Conservation (phyloP, 2,797 vertebrate genomes). For the Glyptemys insculpta region DNA sequence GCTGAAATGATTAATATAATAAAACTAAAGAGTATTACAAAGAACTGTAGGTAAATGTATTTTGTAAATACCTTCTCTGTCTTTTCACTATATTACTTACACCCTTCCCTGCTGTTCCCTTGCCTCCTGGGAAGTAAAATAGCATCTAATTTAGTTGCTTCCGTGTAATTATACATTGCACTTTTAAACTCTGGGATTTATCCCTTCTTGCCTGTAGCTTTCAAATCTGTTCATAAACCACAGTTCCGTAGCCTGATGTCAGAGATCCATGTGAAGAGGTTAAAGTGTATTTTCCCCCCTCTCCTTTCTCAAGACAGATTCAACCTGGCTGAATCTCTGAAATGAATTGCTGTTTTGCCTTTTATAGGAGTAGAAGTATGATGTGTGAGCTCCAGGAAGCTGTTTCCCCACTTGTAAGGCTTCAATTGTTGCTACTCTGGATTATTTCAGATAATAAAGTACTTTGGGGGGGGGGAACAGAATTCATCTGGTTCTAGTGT, state of each 20-base stretch:
- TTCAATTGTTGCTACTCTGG: not conserved
- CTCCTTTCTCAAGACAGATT: conserved; percentile 40
- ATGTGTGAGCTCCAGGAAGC: conserved; percentile 20
- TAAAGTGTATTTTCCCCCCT: not conserved
- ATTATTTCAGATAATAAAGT: conserved; percentile 14
- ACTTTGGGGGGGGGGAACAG: not conserved
- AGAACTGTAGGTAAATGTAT: not conserved
- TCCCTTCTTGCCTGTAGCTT: conserved; percentile 27
- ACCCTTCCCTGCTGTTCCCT: conserved; percentile 19
- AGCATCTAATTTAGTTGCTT: conserved; percentile 4
- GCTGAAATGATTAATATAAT: not conserved
- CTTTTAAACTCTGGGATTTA: conserved; percentile 49
- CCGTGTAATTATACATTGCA: not conserved
- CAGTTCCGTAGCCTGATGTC: conserved; percentile 46
- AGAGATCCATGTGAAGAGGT: conserved; percentile 29
- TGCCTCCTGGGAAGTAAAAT: conserved; percentile 37
- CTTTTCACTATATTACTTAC: conserved; percentile 6
- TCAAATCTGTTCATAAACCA: conserved; percentile 43
- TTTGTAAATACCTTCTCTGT: not conserved
- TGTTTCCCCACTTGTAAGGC: not conserved
- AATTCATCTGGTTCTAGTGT: not conserved
- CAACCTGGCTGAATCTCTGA: conserved; percentile 33
- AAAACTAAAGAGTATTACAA: not conserved
- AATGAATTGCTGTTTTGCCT: conserved; percentile 23
- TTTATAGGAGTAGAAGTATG: conserved; percentile 11